A percentile compares a stretch with the other conserved stretches of the same genome.
Conservation (phyloP, 2,888 invertebrate genomes). For the Macaria liturata region DNA sequence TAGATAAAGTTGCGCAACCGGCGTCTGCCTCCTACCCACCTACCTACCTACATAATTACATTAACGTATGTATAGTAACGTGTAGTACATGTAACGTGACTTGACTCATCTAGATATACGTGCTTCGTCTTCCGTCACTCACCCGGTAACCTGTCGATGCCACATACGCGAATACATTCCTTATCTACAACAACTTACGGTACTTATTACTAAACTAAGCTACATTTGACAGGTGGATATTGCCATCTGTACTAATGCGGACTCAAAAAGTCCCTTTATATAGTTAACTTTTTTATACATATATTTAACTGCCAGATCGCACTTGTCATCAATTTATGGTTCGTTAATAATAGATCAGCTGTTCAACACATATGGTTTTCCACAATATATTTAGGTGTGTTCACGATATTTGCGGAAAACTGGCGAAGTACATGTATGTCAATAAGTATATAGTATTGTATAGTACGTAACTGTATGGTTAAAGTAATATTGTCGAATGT, state of each 20-base stretch:
- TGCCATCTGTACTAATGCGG: constrained; percentile 29
- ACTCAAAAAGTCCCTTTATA: constrained; percentile 23
- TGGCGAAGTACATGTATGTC: too few relatives aligned
- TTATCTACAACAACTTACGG: constrained; percentile 3
- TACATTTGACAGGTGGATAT: constrained; percentile 15
- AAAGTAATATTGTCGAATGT: constrained; percentile 9
- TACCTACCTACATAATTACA: too few relatives aligned
- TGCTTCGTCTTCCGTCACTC: constrained; percentile 29
- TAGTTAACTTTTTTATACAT: constrained; percentile 22
- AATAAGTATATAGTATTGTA: too few relatives aligned
- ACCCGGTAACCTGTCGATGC: constrained; percentile 8
- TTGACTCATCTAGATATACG: constrained; percentile 28
- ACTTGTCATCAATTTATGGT: constrained; percentile 20
- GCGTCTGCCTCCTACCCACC: background rate
- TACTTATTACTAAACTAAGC: background rate
- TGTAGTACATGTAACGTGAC: constrained; percentile 24
- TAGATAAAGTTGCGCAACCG: constrained; percentile 9
- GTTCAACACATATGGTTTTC: constrained; percentile 26
- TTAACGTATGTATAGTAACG: background rate
- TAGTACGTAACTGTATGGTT: constrained; percentile 1
- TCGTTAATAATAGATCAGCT: constrained; percentile 29
- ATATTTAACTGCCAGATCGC: constrained; percentile 7
- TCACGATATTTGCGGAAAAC: too few relatives aligned
- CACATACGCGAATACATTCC: constrained; percentile 18
- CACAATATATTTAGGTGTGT: background rate